Evolutionary conservation across 2,113 vertebrate species (phyloP), one percentile per base, ranked within the genome.

Genomic region (Condylura cristata): DNA sequence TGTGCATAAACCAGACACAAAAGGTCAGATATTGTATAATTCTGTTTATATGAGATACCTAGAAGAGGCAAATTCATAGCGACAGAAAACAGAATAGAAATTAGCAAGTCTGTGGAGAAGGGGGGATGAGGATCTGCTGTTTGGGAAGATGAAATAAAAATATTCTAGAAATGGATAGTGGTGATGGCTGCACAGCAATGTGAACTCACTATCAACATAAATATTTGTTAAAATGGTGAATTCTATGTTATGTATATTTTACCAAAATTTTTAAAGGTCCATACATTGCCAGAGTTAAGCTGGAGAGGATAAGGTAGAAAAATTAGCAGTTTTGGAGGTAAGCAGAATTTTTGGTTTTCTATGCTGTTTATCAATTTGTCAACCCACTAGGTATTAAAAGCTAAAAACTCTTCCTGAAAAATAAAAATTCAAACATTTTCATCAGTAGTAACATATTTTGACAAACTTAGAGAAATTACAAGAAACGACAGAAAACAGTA

Each of bases 331-430:
- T 90, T 86, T 83, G 11, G 18, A 78, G 28, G 44, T 51, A 2
- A 48, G 5, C 63, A 28, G 24, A 44, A 74, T 65, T 83, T 94
- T 65, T 74, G 32, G 63, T 88, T 95, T 72, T 96, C 81, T 83
- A 39, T 22, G 24, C 39, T 13, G 88, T 6, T 74, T 76, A 83
- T 12, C 76, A 91, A 93, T n/a, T 90, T 92, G 32, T 63, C 56
- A 91, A 32, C 58, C 46, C 24, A 37, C 6, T 79, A 90, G 53
- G 53, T 20, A 68, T 61, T 83, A 66, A 18, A 26, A 46, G n/a
- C 92, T 71, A 37, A 84, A 88, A 81, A 70, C 6, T 80, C 51
- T 37, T 51, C 63, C 78, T 65, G 32, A 56, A 76, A 94, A 86
- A 75, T 8, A 53, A 66, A 86, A 78, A 65, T 74, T 68, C 65